phyloP scores from a whole-genome alignment of 1,140 invertebrate species.

The Hypothenemus hampei region DNA sequence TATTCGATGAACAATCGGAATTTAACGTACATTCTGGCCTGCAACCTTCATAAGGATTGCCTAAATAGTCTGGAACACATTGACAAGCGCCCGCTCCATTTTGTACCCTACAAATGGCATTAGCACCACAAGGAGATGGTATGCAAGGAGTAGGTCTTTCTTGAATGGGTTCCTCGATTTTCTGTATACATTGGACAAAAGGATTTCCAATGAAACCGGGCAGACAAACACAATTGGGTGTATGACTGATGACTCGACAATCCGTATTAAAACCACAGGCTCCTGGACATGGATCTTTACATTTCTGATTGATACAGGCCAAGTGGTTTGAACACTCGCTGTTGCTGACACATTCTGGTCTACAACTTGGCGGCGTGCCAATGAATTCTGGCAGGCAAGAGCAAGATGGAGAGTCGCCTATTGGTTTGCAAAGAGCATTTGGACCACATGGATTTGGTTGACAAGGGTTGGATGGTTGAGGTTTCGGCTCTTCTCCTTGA shows the following conservation, averaged over 20 bases:
- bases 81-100: constrained; percentile 62
- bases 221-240: constrained; percentile 60
- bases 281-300: constrained; percentile 61
- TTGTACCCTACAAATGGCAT: constrained; percentile 65
- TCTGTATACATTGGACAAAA: constrained; percentile 49
- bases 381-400: constrained; percentile 64
- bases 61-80: constrained; percentile 62
- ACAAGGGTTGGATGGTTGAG: constrained; percentile 49
- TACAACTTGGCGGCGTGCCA: constrained; percentile 68
- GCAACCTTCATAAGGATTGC: constrained; percentile 72
- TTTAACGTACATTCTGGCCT: constrained; percentile 61
- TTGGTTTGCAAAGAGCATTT: constrained; percentile 50
- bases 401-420: constrained; percentile 52
- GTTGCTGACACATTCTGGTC: constrained; percentile 68
- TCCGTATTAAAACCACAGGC: constrained; percentile 62
- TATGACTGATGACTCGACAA: constrained; percentile 64
- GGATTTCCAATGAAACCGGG: constrained; percentile 55
- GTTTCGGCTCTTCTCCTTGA: constrained; percentile 36
- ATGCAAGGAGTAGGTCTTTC: constrained; percentile 55
- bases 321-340: constrained; percentile 59
- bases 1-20: constrained; percentile 59
- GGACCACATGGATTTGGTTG: constrained; percentile 55
- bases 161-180: constrained; percentile 29
- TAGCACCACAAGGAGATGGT: constrained; percentile 67
- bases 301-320: constrained; percentile 59